Base-by-base conservation (phyloP, 2,888 invertebrate species). In the Carcina quercana region DNA sequence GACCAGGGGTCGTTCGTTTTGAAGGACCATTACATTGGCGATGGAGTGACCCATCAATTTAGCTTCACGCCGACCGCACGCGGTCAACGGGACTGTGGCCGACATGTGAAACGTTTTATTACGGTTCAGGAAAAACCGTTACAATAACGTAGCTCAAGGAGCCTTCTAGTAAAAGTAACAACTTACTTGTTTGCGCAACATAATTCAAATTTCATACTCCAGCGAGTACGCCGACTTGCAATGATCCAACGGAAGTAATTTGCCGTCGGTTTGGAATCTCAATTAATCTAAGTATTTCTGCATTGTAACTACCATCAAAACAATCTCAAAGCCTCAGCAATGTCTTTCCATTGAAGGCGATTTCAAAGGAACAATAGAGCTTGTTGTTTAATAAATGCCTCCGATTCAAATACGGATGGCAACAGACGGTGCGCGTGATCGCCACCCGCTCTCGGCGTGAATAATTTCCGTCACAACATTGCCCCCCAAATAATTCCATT, bases 31-130 rank as follows among this genome's bases (percentile, higher is more conserved):
- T 80, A 74, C 75, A 68, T 73, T 69, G 74, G 61, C 73, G 71
- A 76, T 72, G 74, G 75, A 76, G 79, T 70, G 79, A 73, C 70
- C 76, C 75, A 80, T 80, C 79, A 80, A 80, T 80, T 76, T 75
- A 63, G 75, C 61, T 71, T 69, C 68, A 71, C 67, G 76, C 76
- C 74, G 73, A 64, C 70, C 74, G 74, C 79, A 75, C 73, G 72
- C 70, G 69, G 65, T 56, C 59, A 54, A 50, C 56, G 53, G 58
- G 45, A 45, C 68, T 75, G 76, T 48, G 65, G 58, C 53, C 67
- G 79, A 80, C 76, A 75, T 75, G 73, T 70, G 73, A 76, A 76
- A 67, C 68, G 71, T 73, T 74, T 76, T 74, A 73, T 74, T 71
- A 69, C 68, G 70, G 68, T 67, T 57, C 62, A 61, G 51, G 63